phyloP scores from a whole-genome alignment of 1,140 invertebrate species.

The Choristoneura fumiferana region DNA sequence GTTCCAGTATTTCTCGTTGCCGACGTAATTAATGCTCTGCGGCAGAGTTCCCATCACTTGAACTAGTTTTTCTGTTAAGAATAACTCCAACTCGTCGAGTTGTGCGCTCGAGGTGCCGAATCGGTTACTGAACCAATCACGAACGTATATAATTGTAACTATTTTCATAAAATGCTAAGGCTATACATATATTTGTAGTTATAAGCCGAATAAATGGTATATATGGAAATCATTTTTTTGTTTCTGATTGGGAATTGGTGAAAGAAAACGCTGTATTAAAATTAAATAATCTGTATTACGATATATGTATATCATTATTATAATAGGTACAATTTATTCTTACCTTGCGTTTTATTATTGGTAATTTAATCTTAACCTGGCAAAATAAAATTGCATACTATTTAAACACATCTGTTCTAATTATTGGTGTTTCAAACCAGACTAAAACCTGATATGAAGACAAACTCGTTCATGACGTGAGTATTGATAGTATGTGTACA shows the following conservation, averaged over 20 bases:
- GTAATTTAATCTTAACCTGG: no score
- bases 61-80: background rate
- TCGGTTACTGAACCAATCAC: conserved; percentile 4
- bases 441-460: no score
- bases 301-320: no score
- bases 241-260: background rate
- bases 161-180: conserved; percentile 51
- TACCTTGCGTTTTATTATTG: conserved; percentile 6
- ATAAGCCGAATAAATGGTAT: conserved; percentile 59
- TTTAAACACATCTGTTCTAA: no score
- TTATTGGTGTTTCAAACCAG: no score
- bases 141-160: conserved; percentile 31
- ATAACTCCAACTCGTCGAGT: background rate
- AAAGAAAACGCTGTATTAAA: background rate
- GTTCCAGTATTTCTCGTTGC: no score
- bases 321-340: background rate
- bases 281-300: conserved; percentile 12
- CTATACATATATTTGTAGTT: conserved; percentile 55
- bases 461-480: no score
- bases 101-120: background rate
- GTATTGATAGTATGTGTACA: no score
- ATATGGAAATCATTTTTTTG: conserved; percentile 27
- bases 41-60: background rate
- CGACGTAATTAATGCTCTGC: background rate
- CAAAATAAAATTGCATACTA: no score